These are phyloP conservation scores for Sympetrum striolatum DNA, from an alignment of 2,888 invertebrate species.

Conservation along the genomic window DNA sequence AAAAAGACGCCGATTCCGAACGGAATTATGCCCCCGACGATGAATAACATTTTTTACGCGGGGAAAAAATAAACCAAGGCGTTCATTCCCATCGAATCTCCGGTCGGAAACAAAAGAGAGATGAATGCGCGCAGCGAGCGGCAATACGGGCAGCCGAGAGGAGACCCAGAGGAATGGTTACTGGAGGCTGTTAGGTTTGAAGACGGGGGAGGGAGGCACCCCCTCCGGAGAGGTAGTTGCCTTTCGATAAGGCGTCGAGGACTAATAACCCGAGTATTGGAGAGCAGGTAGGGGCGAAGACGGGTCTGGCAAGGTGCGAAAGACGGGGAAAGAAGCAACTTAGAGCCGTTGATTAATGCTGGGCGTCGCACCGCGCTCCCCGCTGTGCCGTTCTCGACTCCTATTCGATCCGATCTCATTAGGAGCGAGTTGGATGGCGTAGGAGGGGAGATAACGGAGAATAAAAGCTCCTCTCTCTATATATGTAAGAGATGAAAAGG, in stretches of 20 bases:
- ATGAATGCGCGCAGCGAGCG: neutral
- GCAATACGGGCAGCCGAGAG: neutral
- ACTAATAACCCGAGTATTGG: neutral
- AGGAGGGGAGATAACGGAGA: neutral
- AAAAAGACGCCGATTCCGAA: too few relatives aligned
- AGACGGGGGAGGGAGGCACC: neutral
- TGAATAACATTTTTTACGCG: too few relatives aligned
- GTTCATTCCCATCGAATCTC: neutral
- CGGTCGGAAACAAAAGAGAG: neutral
- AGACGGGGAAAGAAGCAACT: neutral
- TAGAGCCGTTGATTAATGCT: slow-evolving; percentile 13
- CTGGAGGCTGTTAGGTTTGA: neutral
- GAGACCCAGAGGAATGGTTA: neutral
- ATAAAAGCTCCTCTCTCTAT: neutral
- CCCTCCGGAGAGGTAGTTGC: neutral
- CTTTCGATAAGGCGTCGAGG: neutral
- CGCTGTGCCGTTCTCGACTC: neutral
- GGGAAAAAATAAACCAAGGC: neutral
- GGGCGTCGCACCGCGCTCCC: neutral
- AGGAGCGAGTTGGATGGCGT: neutral
- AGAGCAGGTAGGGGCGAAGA: neutral
- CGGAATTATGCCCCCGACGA: too few relatives aligned
- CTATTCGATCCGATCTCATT: slow-evolving; percentile 31
- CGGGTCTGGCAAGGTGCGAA: neutral
- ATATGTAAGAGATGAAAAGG: neutral